These are phyloP conservation scores for Microcaecilia unicolor DNA, from an alignment of 2,797 vertebrate species.

Conservation along the genomic window DNA sequence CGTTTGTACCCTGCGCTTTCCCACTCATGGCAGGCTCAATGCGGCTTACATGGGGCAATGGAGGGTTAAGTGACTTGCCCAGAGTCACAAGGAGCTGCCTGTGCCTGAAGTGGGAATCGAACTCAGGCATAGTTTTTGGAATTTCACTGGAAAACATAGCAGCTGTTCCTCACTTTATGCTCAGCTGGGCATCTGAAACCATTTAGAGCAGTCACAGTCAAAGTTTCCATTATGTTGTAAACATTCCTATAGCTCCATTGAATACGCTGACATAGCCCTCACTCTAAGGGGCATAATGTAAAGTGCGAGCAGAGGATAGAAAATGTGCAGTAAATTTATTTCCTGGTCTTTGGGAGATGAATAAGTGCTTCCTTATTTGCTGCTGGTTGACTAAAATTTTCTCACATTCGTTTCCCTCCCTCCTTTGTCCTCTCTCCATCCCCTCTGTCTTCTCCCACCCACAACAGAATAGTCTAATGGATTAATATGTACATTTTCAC, in stretches of 20 bases:
- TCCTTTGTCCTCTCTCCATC: too few relatives aligned
- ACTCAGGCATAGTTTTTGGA: background rate
- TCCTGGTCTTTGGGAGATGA: slow-evolving; percentile 32
- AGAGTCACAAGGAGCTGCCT: too few relatives aligned
- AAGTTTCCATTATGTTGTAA: slow-evolving; percentile 47
- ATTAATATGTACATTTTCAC: too few relatives aligned
- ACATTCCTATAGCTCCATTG: slow-evolving; percentile 40
- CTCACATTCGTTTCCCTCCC: too few relatives aligned
- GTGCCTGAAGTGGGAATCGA: too few relatives aligned
- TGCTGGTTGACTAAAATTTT: too few relatives aligned
- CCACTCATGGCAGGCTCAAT: too few relatives aligned
- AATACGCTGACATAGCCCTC: slow-evolving; percentile 31
- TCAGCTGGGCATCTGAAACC: slow-evolving; percentile 54
- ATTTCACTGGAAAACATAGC: slow-evolving; percentile 17
- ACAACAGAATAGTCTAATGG: too few relatives aligned
- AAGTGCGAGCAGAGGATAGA: slow-evolving; percentile 25
- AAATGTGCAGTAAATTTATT: slow-evolving; percentile 28
- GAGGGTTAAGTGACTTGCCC: too few relatives aligned
- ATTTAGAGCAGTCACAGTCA: slow-evolving; percentile 41
- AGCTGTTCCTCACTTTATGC: slow-evolving; percentile 44
- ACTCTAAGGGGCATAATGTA: slow-evolving; percentile 24
- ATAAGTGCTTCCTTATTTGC: background rate
- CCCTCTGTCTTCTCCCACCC: too few relatives aligned
- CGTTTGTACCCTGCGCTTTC: too few relatives aligned
- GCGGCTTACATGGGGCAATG: too few relatives aligned